Base-by-base conservation (phyloP, 92 coral and sea anemone species). In the Phenganax stokvisi region DNA sequence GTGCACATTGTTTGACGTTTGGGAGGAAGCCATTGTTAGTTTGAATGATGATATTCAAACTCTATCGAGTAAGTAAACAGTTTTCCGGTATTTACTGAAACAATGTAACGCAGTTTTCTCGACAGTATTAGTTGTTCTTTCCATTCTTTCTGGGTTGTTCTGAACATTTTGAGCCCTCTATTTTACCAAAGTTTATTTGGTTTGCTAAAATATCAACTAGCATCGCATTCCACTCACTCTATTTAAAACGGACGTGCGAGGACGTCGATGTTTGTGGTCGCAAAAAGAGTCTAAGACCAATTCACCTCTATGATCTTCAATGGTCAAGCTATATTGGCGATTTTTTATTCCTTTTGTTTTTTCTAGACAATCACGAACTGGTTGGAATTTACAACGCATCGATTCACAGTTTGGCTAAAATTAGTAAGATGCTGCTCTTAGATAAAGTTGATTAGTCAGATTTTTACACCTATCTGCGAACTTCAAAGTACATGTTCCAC, bases 21-120 rank as follows among this genome's bases (percentile, higher is more conserved):
- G 99, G 99, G 99, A 96, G 68, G 99, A 96, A 80, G 92, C 92
- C 67, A 87, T 96, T 44, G 87, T 96, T 44, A 86, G 91, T 64
- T 91, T 96, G 31, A 85, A 87, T 69, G 99, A 96, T 54, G 99
- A 89, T 30, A 76, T 90, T 75, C 96, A 89, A 25, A 91, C 87
- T 51, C 90, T 87, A 77, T 56, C 85, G 79, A 91, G 97, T 93
- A 83, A 56, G 74, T 57, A 20, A 20, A 74, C 25, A 44, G 0
- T 0, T 15, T 67, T 67, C n/a, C 30, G 10, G 0, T 0, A 47
- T 9, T 72, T 72, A 37, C 2, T 44, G 57, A 10, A 15, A 12
- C 30, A 53, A 13, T 59, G 15, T 59, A 1, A 13, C 15, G 65
- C 25, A 59, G 25, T 11, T 1, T 28, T 67, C 6, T 0, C 37